These are phyloP conservation scores for Darevskia mixta DNA, from an alignment of 2,797 vertebrate genomes.

Conservation along the genomic window DNA sequence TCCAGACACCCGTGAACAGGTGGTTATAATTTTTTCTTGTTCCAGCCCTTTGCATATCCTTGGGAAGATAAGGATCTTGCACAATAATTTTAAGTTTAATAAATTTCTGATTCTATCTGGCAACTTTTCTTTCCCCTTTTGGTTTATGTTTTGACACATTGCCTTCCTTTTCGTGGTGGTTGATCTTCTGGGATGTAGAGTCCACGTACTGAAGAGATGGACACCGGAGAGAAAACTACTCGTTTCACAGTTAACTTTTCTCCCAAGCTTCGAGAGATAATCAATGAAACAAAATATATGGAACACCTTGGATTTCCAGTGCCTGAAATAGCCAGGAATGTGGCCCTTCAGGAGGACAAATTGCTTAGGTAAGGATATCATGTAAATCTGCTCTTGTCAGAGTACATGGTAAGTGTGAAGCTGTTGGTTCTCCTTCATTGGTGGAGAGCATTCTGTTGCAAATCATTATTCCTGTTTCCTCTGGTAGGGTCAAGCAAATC, in stretches of 20 bases:
- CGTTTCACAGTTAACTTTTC: slow-evolving; percentile 87
- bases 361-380: slow-evolving; percentile 79
- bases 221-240: slow-evolving; percentile 48
- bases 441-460: neutral
- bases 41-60: neutral
- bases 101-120: neutral
- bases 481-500: neutral
- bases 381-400: neutral
- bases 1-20: slow-evolving; percentile 59
- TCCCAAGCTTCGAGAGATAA: slow-evolving; percentile 85
- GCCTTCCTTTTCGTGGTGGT: slow-evolving; percentile 25
- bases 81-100: neutral
- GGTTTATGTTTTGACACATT: neutral
- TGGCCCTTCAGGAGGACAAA: slow-evolving; percentile 87
- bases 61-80: neutral
- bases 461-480: neutral
- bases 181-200: slow-evolving; percentile 46
- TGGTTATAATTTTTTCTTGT: slow-evolving; percentile 48
- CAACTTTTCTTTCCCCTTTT: neutral
- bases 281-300: slow-evolving; percentile 87
- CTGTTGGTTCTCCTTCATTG: too few relatives aligned
- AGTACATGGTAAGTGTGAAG: neutral
- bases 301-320: slow-evolving; percentile 83
- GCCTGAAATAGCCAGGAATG: slow-evolving; percentile 80
- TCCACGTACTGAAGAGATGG: slow-evolving; percentile 44